These are phyloP conservation scores for Australoheros scitulus DNA, from an alignment of 2,113 vertebrate species.

Conservation along the genomic window DNA sequence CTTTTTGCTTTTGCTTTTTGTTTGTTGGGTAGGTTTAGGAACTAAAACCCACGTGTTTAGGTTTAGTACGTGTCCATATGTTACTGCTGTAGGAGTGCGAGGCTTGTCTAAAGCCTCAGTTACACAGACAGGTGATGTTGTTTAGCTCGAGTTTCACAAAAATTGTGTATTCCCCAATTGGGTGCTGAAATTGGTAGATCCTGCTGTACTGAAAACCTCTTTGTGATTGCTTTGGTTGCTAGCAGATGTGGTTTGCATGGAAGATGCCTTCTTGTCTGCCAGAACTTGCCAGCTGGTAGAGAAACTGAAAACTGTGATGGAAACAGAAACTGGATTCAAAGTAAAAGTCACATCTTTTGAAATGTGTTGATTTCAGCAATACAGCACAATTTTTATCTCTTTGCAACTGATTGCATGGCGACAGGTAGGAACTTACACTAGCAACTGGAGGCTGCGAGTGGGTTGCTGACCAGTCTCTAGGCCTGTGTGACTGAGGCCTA, in stretches of 20 bases:
- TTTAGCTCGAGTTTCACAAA: neutral
- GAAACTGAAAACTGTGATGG: neutral
- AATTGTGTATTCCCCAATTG: neutral
- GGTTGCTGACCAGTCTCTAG: neutral
- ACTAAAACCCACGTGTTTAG: neutral
- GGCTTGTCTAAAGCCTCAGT: neutral
- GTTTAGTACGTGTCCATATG: neutral
- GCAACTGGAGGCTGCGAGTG: neutral
- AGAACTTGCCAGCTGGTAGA: neutral
- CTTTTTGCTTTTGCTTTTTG: neutral
- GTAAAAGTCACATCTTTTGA: neutral
- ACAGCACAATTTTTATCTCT: neutral
- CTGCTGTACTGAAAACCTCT: neutral
- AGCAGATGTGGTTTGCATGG: neutral
- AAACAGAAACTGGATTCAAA: neutral
- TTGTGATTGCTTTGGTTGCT: neutral
- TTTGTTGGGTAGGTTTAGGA: neutral
- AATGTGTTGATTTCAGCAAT: neutral
- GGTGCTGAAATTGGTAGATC: neutral
- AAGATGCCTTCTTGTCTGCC: neutral
- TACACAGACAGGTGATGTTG: neutral
- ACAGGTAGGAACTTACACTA: neutral
- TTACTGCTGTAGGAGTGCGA: too few relatives aligned
- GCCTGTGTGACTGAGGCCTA: neutral
- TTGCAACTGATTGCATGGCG: neutral